These are phyloP conservation scores for Thryonomys swinderianus DNA, from an alignment of 2,113 vertebrate genomes.

Conservation along the genomic window DNA sequence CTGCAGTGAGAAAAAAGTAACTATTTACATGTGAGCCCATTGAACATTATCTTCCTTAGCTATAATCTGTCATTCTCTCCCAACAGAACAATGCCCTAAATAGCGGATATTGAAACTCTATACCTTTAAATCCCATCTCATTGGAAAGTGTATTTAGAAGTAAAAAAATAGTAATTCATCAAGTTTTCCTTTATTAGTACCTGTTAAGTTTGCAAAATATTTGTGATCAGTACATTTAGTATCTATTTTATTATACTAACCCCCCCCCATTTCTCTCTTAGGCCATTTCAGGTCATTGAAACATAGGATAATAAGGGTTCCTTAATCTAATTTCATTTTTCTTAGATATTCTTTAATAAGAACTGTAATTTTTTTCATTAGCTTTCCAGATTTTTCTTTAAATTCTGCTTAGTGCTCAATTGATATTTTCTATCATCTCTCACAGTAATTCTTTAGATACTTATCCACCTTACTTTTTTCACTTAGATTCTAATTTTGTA, in stretches of 20 bases:
- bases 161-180: not conserved
- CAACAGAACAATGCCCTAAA: too few species aligned
- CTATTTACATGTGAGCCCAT: too few species aligned
- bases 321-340: not conserved
- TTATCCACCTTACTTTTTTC: not conserved
- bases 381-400: not conserved
- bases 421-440: not conserved
- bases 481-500: not conserved
- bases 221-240: not conserved
- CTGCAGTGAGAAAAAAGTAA: too few species aligned
- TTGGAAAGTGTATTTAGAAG: not conserved
- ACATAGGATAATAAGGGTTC: too few species aligned
- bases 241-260: not conserved
- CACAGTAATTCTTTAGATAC: not conserved
- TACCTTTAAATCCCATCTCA: not conserved
- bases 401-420: not conserved
- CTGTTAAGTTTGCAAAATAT: not conserved
- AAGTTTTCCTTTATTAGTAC: not conserved
- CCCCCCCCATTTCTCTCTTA: not conserved
- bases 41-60: too few species aligned
- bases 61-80: too few species aligned
- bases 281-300: not conserved
- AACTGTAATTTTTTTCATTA: not conserved
- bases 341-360: not conserved
- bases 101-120: too few species aligned